Percentiles rank a stretch among this genome's conserved stretches.
Conservation (phyloP, 2,888 invertebrate species). For the Drosophila niveifrons region DNA sequence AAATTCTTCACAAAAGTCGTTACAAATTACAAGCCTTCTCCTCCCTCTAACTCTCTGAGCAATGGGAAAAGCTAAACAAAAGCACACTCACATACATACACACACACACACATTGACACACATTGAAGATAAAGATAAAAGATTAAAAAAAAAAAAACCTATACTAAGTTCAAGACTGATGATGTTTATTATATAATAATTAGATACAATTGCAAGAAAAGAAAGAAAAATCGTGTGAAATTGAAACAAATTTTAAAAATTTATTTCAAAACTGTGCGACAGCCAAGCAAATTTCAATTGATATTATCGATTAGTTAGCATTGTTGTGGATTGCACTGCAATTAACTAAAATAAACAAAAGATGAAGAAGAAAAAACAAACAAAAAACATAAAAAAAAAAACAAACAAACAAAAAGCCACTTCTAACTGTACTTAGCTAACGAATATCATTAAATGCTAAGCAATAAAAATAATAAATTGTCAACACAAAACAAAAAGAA, state of each 20-base stretch:
- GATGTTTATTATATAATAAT: conserved; percentile 80
- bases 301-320: conserved; percentile 58
- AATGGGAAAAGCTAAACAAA: conserved; percentile 9
- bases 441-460: conserved; percentile 73
- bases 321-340: conserved; percentile 53
- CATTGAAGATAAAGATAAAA: conserved; percentile 21
- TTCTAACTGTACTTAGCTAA: conserved; percentile 42
- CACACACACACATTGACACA: conserved; percentile 5
- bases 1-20: conserved; percentile 55
- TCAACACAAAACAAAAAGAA: background rate
- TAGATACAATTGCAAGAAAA: conserved; percentile 54
- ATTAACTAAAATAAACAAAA: conserved; percentile 8
- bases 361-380: background rate
- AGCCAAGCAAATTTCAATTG: conserved; percentile 45
- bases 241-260: conserved; percentile 51
- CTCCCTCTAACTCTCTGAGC: background rate
- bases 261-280: conserved; percentile 53
- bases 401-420: conserved; percentile 8
- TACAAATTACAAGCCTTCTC: conserved; percentile 38
- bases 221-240: conserved; percentile 34
- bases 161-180: conserved; percentile 84
- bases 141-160: conserved; percentile 51
- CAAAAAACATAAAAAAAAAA: background rate
- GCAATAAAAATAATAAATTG: conserved; percentile 35
- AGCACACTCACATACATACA: conserved; percentile 4